Evolutionary conservation across 2,797 vertebrate genomes (phyloP), one percentile per base, ranked within the genome.

Genomic region (Hypotaenidia okinawae): DNA sequence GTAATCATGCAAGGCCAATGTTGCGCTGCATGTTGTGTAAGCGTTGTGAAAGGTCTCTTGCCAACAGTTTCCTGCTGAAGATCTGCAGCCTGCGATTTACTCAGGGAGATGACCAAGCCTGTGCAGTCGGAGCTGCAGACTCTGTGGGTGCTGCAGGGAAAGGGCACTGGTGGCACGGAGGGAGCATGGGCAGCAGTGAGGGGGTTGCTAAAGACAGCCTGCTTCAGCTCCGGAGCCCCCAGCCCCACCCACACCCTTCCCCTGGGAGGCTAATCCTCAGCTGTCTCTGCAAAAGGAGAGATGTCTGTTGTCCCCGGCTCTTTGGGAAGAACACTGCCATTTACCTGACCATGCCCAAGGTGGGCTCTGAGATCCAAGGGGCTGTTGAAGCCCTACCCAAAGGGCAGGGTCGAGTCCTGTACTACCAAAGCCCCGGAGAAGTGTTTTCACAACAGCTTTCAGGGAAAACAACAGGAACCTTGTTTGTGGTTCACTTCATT

Each of bases 11-110:
- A 14, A 67, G 81, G 77, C 86, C 45, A 4, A 19, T 13, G 84
- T 41, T 57, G 59, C 58, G 1, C 39, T 13, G 22, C 58, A 12
- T 0, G 0, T 55, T 35, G 84, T 77, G 80, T 16, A 69, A 74
- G 85, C 3, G 30, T 37, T 80, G 30, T 74, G 90, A 77, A 79
- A 91, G 83, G 84, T 57, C 79, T 78, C 72, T 63, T 89, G 82
- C 11, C 9, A 82, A 93, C 74, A 72, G 84, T 33, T 96, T 92
- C 88, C 92, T 96, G 76, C 70, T 33, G 3, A 55, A 88, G 87
- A 76, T 69, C 72, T 62, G 69, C 33, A 49, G 68, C 74, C 74
- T 67, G 54, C 19, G 35, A 5, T 33, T 93, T 95, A 87, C 68
- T 68, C 37, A 12, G 72, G 77, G 89, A 84, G 49, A 47, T 77